Evolutionary conservation across 1,140 invertebrate species (phyloP), one percentile per base, ranked within the genome.

Genomic region (Saccostrea echinata): DNA sequence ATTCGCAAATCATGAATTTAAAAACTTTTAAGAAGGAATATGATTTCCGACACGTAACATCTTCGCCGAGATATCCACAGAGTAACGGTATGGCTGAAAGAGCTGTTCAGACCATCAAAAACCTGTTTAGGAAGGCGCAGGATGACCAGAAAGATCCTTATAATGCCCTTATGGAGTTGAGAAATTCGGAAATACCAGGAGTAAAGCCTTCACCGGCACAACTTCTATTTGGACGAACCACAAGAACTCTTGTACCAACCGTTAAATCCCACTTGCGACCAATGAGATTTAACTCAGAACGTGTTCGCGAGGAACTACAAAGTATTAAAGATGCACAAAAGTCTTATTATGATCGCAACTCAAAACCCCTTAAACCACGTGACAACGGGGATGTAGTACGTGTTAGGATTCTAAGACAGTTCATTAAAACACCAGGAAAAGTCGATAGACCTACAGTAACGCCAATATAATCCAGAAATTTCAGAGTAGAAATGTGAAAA

Each of bases 1-100:
- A 43, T 93, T 91, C 85, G 24, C 87, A 30, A 88, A 87, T 27
- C 8, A n/a, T n/a, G 91, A 91, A 53, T 93, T 93, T 80, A 24
- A 27, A 80, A 68, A 88, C 12, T 92, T 92, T 87, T 33, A n/a
- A 84, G n/a, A 61, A 68, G 18, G 64, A 89, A 1, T 91, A 87
- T 86, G 53, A 64, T 12, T 90, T 93, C 85, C 84, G 82, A 27
- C 91, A 92, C 52, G 81, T 86, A 8, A 91, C 90, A 8, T 88
- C 57, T n/a, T 87, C n/a, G n/a, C n/a, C n/a, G n/a, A n/a, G n/a
- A n/a, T n/a, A n/a, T n/a, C n/a, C n/a, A n/a, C n/a, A n/a, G 81
- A 64, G 71, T 16, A 91, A 91, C 80, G 89, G 90, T 27, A 76
- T 89, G 24, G 91, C 85, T 1, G 90, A 92, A 82, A 84, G 86